Percentiles rank a stretch among this genome's conserved stretches.
Evolutionary conservation across 1,140 invertebrate genomes (phyloP).

Genomic region (Drosophila nannoptera): DNA sequence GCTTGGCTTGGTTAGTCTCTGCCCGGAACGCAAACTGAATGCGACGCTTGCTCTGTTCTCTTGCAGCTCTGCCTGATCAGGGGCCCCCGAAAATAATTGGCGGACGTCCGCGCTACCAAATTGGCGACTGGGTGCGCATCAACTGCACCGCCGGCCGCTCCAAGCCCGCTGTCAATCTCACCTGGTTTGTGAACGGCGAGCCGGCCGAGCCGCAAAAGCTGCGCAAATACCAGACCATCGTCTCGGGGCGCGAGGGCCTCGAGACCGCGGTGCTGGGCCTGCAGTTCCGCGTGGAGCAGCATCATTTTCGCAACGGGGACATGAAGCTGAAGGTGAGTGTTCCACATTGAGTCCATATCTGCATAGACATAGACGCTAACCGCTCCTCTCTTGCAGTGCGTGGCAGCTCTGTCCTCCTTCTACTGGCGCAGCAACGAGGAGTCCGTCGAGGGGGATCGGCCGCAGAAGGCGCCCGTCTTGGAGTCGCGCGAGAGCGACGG

Average conservation of each 20-base stretch:
- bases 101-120: constrained; percentile 83
- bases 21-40: constrained; percentile 15
- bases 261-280: constrained; percentile 84
- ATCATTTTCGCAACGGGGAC: constrained; percentile 85
- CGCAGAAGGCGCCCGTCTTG: constrained; percentile 83
- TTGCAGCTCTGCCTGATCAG: constrained; percentile 83
- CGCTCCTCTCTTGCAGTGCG: constrained; percentile 80
- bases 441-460: constrained; percentile 84
- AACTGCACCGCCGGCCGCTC: constrained; percentile 86
- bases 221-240: constrained; percentile 80
- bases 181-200: constrained; percentile 87
- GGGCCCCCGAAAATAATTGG: constrained; percentile 84
- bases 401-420: constrained; percentile 84
- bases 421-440: constrained; percentile 88
- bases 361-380: not conserved
- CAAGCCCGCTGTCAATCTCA: constrained; percentile 85
- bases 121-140: constrained; percentile 84
- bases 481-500: constrained; percentile 83
- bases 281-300: constrained; percentile 83
- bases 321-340: constrained; percentile 83
- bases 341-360: constrained; percentile 3
- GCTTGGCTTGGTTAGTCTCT: constrained; percentile 31
- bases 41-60: constrained; percentile 19
- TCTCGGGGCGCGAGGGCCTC: constrained; percentile 82
- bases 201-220: constrained; percentile 81